phyloP scores from a whole-genome alignment of 2,113 vertebrate genomes.

The Kobus ellipsiprymnus region DNA sequence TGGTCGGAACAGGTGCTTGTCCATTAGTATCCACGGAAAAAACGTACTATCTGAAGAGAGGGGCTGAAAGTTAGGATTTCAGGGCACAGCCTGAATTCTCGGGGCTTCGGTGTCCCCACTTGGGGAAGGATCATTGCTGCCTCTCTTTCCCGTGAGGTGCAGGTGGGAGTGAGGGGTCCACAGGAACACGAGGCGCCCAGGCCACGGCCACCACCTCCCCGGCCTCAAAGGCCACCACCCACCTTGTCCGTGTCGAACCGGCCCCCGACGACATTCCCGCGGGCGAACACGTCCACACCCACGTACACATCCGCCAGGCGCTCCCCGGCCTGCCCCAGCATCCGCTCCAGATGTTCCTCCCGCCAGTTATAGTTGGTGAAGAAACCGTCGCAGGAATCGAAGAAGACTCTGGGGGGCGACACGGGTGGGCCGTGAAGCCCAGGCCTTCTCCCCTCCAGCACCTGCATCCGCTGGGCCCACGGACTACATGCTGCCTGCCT shows the following conservation, averaged over 20 bases:
- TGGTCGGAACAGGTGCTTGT: background rate
- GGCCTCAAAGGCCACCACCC: background rate
- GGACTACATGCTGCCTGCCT: accelerated
- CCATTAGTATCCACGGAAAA: accelerated
- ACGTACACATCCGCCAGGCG: constrained; percentile 86
- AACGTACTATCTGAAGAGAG: accelerated
- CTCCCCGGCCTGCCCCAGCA: constrained; percentile 51
- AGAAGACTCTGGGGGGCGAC: constrained; percentile 83
- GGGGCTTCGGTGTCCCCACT: background rate
- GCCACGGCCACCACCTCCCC: background rate
- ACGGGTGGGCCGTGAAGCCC: background rate
- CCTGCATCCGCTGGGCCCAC: accelerated
- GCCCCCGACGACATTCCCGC: constrained; percentile 88
- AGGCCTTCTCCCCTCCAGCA: accelerated
- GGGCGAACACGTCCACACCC: constrained; percentile 93
- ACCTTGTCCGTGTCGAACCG: constrained; percentile 91
- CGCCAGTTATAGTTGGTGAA: constrained; percentile 99
- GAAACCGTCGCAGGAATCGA: constrained; percentile 90
- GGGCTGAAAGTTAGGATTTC: background rate
- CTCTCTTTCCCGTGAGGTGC: background rate
- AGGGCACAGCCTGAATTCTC: background rate
- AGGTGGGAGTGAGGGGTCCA: accelerated
- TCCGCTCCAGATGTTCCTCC: constrained; percentile 83
- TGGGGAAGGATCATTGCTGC: background rate
- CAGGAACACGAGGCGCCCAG: background rate